Evolutionary conservation across 1,140 invertebrate species (phyloP), one percentile per base, ranked within the genome.

Genomic region (Oscheius sp.): DNA sequence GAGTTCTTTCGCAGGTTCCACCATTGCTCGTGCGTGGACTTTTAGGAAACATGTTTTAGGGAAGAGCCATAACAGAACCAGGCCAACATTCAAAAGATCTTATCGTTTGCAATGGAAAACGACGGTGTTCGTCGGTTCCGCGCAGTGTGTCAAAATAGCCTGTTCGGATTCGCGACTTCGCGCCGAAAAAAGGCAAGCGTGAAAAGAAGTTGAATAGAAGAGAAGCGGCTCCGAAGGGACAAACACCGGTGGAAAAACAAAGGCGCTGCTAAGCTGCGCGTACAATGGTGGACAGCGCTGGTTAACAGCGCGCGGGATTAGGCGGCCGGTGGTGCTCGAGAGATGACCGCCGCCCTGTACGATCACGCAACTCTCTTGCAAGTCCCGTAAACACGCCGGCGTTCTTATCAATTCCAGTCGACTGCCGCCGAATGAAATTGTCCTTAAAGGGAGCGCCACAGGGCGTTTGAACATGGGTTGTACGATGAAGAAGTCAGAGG

Each of bases 71-170:
- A n/a, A n/a, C n/a, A n/a, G n/a, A n/a, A n/a, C n/a, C n/a, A n/a
- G n/a, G n/a, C n/a, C n/a, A n/a, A n/a, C n/a, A n/a, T n/a, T n/a
- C n/a, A n/a, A n/a, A n/a, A n/a, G n/a, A n/a, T n/a, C n/a, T n/a
- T n/a, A n/a, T n/a, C n/a, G n/a, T n/a, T n/a, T n/a, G n/a, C n/a
- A n/a, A n/a, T n/a, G n/a, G n/a, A n/a, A n/a, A n/a, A n/a, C n/a
- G n/a, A n/a, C n/a, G n/a, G n/a, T n/a, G n/a, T n/a, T n/a, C n/a
- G n/a, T n/a, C n/a, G n/a, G n/a, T n/a, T n/a, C n/a, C n/a, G n/a
- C n/a, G n/a, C n/a, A n/a, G 49, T 55, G 49, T 55, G 49, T 55
- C 49, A 55, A 55, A 55, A 55, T 55, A 20, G 49, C n/a, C 49
- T 23, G 49, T 20, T 20, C 49, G 28, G 7, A 55, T 55, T 55